A percentile compares a stretch with the other conserved stretches of the same genome.
Conservation (phyloP, 2,888 invertebrate species). For the Crossocerus cetratus region DNA sequence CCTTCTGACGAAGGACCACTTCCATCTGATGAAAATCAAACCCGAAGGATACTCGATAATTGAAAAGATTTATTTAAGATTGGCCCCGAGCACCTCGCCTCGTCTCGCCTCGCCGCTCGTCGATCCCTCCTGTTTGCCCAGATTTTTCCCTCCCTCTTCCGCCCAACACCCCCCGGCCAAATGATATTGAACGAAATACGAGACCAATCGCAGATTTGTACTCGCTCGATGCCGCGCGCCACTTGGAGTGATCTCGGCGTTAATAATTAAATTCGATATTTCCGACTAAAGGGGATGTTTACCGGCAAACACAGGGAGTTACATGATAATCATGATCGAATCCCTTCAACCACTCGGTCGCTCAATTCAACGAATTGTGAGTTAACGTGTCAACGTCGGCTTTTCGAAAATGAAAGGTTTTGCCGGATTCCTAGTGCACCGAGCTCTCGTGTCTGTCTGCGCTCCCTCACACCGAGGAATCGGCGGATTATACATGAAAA, state of each 20-base stretch:
- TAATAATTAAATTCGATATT: too few relatives aligned
- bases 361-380: slow-evolving; percentile 19
- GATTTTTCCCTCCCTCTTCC: too few relatives aligned
- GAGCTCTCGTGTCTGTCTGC: not conserved
- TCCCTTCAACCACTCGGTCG: not conserved
- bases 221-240: too few relatives aligned
- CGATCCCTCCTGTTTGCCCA: too few relatives aligned
- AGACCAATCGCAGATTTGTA: too few relatives aligned
- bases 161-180: too few relatives aligned
- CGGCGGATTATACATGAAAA: not conserved
- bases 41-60: slow-evolving; percentile 38
- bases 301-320: not conserved
- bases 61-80: slow-evolving; percentile 47
- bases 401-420: slow-evolving; percentile 3
- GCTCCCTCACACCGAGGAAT: slow-evolving; percentile 5
- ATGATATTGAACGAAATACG: too few relatives aligned
- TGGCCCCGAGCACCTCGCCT: not conserved
- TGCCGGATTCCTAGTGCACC: not conserved
- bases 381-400: slow-evolving; percentile 35
- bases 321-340: not conserved
- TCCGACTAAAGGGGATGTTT: too few relatives aligned
- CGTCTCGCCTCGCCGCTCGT: too few relatives aligned
- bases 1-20: slow-evolving; percentile 30
- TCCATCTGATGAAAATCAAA: slow-evolving; percentile 22
- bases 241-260: too few relatives aligned